A percentile compares a stretch with the other conserved stretches of the same genome.
These are phyloP conservation scores for Atractosteus spatula DNA, from an alignment of 2,113 vertebrate genomes.

Conservation along the genomic window DNA sequence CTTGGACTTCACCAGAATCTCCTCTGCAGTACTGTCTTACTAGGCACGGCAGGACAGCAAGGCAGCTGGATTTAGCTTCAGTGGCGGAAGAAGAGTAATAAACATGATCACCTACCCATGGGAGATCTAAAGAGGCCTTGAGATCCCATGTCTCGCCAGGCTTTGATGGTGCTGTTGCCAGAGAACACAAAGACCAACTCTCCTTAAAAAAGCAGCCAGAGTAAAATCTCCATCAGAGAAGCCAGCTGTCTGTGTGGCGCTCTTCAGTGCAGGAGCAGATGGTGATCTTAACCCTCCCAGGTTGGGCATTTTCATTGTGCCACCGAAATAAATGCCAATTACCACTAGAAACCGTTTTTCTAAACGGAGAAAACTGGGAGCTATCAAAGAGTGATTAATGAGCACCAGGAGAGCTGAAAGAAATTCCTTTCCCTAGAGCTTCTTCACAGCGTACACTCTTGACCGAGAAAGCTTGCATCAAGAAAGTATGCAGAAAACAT, in stretches of 20 bases:
- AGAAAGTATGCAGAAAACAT: not conserved
- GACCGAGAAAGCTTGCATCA: not conserved
- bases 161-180: not conserved
- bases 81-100: too few species aligned
- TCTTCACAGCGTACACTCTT: not conserved
- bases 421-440: too few species aligned
- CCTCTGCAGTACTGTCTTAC: too few species aligned
- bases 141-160: not conserved
- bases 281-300: not conserved
- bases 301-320: not conserved
- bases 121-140: not conserved
- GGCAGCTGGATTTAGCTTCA: too few species aligned
- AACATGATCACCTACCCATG: too few species aligned
- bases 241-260: constrained; percentile 12
- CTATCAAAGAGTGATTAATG: constrained; percentile 24
- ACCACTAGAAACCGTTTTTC: constrained; percentile 18
- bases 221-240: constrained; percentile 13
- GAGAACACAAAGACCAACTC: not conserved
- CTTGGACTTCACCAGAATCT: too few species aligned
- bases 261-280: constrained; percentile 27
- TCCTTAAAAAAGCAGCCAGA: constrained; percentile 20
- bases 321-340: constrained; percentile 21
- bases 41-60: too few species aligned
- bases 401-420: not conserved
- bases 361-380: constrained; percentile 19